phyloP scores from a whole-genome alignment of 2,888 invertebrate species.

The Alitta virens region DNA sequence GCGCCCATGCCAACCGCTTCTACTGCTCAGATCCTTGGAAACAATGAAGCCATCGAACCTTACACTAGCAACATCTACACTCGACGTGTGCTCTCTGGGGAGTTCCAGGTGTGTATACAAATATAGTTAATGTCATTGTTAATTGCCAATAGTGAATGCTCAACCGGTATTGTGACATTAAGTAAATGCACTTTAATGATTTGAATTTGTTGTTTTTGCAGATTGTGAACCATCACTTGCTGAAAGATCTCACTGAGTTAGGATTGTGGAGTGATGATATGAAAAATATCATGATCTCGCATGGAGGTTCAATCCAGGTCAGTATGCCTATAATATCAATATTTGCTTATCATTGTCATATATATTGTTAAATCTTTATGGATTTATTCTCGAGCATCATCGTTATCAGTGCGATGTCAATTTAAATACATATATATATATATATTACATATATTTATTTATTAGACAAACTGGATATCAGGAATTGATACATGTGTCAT shows the following conservation, averaged over 20 bases:
- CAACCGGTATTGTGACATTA: neutral
- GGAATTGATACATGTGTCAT: no score
- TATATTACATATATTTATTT: no score
- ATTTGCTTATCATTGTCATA: no score
- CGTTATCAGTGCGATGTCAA: neutral
- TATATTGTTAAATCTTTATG: no score
- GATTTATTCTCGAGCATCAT: no score
- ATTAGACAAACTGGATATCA: neutral
- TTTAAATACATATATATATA: neutral
- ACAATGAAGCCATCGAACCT: conserved; percentile 97
- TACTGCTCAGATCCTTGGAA: conserved; percentile 97
- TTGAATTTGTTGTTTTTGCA: conserved; percentile 62
- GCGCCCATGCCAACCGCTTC: conserved; percentile 99
- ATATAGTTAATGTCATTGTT: no score
- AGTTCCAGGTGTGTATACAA: conserved; percentile 68
- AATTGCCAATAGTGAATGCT: no score
- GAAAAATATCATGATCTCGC: conserved; percentile 89
- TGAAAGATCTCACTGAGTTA: conserved; percentile 86
- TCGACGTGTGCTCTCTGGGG: conserved; percentile 89
- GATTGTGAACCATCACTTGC: conserved; percentile 91
- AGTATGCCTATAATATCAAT: no score
- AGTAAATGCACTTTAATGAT: neutral
- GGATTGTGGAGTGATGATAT: conserved; percentile 92
- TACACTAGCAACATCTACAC: conserved; percentile 97
- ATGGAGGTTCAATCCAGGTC: conserved; percentile 85